Percentiles rank a stretch among this genome's conserved stretches.
phyloP scores from a whole-genome alignment of 2,113 vertebrate species.

The Acrocephalus kingi region DNA sequence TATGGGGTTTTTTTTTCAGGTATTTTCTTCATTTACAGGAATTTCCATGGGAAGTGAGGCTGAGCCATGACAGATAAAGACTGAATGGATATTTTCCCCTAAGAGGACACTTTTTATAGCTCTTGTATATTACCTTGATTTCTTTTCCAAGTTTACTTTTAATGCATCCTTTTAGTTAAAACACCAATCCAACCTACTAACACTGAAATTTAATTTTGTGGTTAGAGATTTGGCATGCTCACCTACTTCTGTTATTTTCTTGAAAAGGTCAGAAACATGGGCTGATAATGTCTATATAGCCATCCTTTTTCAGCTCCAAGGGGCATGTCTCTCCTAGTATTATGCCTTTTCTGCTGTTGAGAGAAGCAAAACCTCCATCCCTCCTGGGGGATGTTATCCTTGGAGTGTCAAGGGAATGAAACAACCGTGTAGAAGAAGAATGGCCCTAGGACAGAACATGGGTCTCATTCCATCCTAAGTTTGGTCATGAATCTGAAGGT shows the following conservation, averaged over 20 bases:
- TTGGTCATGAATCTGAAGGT: slow-evolving; percentile 25
- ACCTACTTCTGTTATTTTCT: background rate
- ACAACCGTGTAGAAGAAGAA: background rate
- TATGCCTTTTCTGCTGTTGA: background rate
- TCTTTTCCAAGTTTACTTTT: background rate
- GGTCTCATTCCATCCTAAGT: background rate
- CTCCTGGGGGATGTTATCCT: background rate
- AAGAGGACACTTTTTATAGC: background rate
- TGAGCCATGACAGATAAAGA: background rate
- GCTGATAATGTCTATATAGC: background rate
- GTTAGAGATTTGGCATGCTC: background rate
- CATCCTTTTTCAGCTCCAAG: background rate
- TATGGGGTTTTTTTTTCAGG: background rate
- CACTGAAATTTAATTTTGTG: background rate
- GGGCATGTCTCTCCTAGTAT: background rate
- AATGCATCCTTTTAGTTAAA: background rate
- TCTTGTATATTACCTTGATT: background rate
- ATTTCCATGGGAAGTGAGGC: background rate
- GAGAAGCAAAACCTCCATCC: background rate
- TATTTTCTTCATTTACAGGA: background rate
- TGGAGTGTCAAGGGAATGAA: background rate
- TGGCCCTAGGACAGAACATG: background rate
- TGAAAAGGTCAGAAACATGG: background rate
- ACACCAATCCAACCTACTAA: background rate
- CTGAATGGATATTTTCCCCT: background rate